Conservation (phyloP, 2,888 invertebrate species). For the Bombyx huttoni region DNA sequence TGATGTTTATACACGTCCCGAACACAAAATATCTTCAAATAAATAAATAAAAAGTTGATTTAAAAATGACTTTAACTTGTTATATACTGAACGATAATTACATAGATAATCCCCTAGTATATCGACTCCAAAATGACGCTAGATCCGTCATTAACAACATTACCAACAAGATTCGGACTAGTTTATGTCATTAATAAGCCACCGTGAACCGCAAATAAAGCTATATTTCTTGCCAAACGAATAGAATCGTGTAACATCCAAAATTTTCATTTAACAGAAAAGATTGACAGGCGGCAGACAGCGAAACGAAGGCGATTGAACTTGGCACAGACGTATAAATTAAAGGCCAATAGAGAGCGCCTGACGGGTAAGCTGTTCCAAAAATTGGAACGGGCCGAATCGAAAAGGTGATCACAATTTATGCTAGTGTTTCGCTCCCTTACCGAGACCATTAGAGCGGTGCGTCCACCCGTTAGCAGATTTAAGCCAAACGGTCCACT, state of each 20-base stretch:
- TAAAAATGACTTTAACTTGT: too few species aligned
- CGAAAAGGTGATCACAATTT: slow-evolving; percentile 40
- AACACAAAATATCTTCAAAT: too few species aligned
- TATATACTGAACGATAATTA: too few species aligned
- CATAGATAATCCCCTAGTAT: too few species aligned
- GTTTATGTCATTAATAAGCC: too few species aligned
- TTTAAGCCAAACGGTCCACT: slow-evolving; percentile 47
- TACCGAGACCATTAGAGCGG: slow-evolving; percentile 55
- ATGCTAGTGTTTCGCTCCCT: slow-evolving; percentile 48
- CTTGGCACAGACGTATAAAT: slow-evolving; percentile 47
- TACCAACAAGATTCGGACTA: too few species aligned
- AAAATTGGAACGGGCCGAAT: slow-evolving; percentile 34
- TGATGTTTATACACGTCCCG: too few species aligned
- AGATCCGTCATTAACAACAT: too few species aligned
- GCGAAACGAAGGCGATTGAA: not conserved
- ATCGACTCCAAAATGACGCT: too few species aligned
- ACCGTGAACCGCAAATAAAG: not conserved
- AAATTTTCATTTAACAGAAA: not conserved
- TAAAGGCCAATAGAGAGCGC: slow-evolving; percentile 40
- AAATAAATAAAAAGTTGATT: too few species aligned
- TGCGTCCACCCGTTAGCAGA: slow-evolving; percentile 52
- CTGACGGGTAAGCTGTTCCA: slow-evolving; percentile 26
- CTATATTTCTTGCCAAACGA: not conserved
- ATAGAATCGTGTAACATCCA: not conserved
- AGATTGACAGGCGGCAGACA: not conserved